Conservation (phyloP, 2,113 vertebrate species). For the Nymphicus hollandicus region DNA sequence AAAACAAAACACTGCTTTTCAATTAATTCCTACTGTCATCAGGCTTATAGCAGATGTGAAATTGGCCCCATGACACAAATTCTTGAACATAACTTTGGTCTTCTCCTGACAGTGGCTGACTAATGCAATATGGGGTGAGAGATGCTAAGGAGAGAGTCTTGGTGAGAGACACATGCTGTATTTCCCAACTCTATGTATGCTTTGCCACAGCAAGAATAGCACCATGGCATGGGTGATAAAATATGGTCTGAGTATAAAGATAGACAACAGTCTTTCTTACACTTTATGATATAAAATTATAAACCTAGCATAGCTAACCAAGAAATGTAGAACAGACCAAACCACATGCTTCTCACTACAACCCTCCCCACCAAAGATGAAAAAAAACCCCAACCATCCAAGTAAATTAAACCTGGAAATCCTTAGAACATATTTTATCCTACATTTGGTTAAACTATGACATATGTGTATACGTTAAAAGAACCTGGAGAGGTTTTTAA, state of each 20-base stretch:
- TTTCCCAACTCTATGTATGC: not conserved
- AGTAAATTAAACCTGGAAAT: not conserved
- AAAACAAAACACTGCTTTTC: not conserved
- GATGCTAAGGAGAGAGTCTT: not conserved
- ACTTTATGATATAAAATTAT: not conserved
- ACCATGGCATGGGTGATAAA: not conserved
- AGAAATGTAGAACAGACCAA: not conserved
- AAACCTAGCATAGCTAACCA: not conserved
- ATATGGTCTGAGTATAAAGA: not conserved
- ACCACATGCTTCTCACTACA: not conserved
- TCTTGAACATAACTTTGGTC: not conserved
- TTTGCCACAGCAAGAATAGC: not conserved
- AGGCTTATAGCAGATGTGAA: not conserved
- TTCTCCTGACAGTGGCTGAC: not conserved
- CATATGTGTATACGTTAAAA: not conserved
- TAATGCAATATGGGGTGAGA: not conserved
- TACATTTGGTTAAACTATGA: not conserved
- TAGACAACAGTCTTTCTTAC: not conserved
- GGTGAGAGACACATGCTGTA: not conserved
- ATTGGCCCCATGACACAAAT: not conserved
- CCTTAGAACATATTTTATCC: not conserved
- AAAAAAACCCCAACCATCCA: not conserved
- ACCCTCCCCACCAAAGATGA: not conserved
- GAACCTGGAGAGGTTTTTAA: not conserved
- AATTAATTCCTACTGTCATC: not conserved